A percentile compares a stretch with the other conserved stretches of the same genome.
Evolutionary conservation across 2,113 vertebrate species (phyloP).

Genomic region (Pteruthius melanotis): DNA sequence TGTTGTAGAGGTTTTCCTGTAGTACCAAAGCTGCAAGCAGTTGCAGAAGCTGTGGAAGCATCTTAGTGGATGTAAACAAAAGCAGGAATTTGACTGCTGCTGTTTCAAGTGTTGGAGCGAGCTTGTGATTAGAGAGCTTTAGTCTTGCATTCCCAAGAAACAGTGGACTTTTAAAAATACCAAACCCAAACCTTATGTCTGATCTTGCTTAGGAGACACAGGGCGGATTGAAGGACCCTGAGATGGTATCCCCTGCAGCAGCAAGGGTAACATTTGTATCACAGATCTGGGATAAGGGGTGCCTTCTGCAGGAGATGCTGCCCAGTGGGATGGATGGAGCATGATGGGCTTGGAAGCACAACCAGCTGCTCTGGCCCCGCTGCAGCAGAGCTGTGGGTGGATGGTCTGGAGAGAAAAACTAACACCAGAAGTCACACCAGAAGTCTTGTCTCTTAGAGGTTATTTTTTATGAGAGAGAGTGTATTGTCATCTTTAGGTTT

Average conservation of each 20-base stretch:
- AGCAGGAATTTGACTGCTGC: neutral
- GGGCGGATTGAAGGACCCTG: rapidly evolving
- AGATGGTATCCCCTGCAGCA: neutral
- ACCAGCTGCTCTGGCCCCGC: rapidly evolving
- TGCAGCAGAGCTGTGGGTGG: rapidly evolving
- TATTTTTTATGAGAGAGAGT: neutral
- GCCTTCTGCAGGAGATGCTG: neutral
- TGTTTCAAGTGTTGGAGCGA: neutral
- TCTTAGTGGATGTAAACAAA: neutral
- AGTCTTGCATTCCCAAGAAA: rapidly evolving
- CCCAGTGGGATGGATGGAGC: rapidly evolving
- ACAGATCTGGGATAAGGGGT: neutral
- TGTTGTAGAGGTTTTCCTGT: neutral
- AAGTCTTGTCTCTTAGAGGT: neutral
- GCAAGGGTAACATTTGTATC: rapidly evolving
- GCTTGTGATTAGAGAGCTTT: neutral
- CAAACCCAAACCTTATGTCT: neutral
- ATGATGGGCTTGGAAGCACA: rapidly evolving
- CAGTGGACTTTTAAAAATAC: neutral
- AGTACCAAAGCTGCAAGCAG: neutral
- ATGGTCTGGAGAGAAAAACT: rapidly evolving
- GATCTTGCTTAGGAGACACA: neutral
- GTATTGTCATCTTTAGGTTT: neutral
- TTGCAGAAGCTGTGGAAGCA: neutral
- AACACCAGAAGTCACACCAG: neutral